A percentile compares a stretch with the other conserved stretches of the same genome.
These are phyloP conservation scores for Crossaster papposus DNA, from an alignment of 53 echinoderm and acorn worm genomes.

Conservation along the genomic window DNA sequence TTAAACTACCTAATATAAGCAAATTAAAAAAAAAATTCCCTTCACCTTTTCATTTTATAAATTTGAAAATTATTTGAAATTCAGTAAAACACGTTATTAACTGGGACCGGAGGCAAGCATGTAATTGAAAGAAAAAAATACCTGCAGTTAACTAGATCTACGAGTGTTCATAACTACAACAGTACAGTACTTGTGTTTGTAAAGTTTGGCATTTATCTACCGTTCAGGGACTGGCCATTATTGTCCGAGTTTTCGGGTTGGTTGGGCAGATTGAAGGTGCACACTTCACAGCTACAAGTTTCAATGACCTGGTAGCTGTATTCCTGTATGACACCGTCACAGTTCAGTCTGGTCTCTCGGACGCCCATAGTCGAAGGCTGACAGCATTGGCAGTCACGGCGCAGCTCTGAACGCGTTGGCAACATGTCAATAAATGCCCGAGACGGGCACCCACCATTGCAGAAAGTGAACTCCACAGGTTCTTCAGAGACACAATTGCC, in stretches of 20 bases:
- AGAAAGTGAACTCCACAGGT: slow-evolving; percentile 42
- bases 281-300: slow-evolving; percentile 36
- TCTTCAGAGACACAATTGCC: slow-evolving; percentile 36
- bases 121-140: neutral
- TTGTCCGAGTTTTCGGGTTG: neutral
- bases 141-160: neutral
- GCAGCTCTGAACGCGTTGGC: neutral
- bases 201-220: slow-evolving; percentile 5
- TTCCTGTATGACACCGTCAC: slow-evolving; percentile 7
- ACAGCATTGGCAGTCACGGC: slow-evolving; percentile 43
- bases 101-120: slow-evolving; percentile 24
- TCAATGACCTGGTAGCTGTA: slow-evolving; percentile 57
- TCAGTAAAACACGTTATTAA: neutral
- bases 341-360: slow-evolving; percentile 26
- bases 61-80: neutral
- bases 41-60: neutral
- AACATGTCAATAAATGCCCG: slow-evolving; percentile 28
- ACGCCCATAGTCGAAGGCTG: slow-evolving; percentile 24
- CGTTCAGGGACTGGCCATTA: neutral
- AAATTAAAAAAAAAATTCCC: neutral
- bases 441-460: slow-evolving; percentile 52
- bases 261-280: neutral
- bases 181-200: slow-evolving; percentile 20
- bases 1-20: neutral
- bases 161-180: neutral